phyloP scores from a whole-genome alignment of 2,888 invertebrate genomes.

The Sussaba pulchella region DNA sequence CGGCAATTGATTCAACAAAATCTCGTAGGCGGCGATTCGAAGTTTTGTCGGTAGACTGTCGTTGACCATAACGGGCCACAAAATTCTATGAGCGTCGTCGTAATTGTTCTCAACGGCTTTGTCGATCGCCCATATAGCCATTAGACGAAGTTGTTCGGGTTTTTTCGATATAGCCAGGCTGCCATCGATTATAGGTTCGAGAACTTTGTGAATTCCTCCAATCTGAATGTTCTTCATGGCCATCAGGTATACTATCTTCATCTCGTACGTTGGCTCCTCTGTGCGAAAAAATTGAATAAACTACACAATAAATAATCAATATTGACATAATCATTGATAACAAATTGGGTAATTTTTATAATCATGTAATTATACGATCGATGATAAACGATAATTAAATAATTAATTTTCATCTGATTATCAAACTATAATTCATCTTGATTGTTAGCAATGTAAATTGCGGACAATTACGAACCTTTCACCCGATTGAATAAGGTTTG shows the following conservation, averaged over 20 bases:
- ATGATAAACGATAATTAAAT: too few relatives aligned
- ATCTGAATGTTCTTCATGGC: slow-evolving; percentile 84
- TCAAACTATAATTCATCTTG: too few relatives aligned
- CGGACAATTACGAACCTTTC: slow-evolving; percentile 72
- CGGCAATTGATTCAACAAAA: slow-evolving; percentile 81
- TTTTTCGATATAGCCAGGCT: slow-evolving; percentile 73
- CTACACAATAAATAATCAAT: too few relatives aligned
- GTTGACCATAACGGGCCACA: slow-evolving; percentile 85
- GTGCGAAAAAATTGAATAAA: slow-evolving; percentile 26
- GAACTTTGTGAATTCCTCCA: slow-evolving; percentile 79
- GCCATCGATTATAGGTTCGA: slow-evolving; percentile 83
- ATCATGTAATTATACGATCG: too few relatives aligned
- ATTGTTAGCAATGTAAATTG: too few relatives aligned
- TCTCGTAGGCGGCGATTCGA: slow-evolving; percentile 83
- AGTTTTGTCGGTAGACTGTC: slow-evolving; percentile 81
- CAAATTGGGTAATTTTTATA: too few relatives aligned
- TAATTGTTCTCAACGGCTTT: slow-evolving; percentile 74
- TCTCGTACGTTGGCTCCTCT: slow-evolving; percentile 77
- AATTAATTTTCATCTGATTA: too few relatives aligned
- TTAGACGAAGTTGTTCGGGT: slow-evolving; percentile 80
- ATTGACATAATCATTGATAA: too few relatives aligned
- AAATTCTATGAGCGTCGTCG: slow-evolving; percentile 78
- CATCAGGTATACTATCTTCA: slow-evolving; percentile 83
- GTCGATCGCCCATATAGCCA: slow-evolving; percentile 83
- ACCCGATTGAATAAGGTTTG: slow-evolving; percentile 78